Evolutionary conservation across 2,797 vertebrate species (phyloP).

Genomic region (Leptoclinus maculatus): DNA sequence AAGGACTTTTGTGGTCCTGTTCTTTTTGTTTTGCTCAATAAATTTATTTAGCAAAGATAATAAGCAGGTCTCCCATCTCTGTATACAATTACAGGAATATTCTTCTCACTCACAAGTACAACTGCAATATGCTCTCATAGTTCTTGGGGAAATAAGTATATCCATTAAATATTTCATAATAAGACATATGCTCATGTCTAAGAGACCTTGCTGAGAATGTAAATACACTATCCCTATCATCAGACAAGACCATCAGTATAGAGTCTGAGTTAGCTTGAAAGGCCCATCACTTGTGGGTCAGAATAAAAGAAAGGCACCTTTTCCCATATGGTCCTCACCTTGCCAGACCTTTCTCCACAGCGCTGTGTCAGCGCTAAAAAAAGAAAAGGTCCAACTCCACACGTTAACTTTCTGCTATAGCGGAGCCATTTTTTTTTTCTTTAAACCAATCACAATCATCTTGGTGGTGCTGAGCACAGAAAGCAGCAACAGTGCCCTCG

Average conservation of each 20-base stretch:
- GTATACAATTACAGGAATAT: background rate
- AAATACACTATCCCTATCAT: background rate
- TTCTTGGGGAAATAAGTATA: background rate
- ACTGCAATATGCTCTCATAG: background rate
- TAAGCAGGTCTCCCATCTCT: background rate
- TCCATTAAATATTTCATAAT: background rate
- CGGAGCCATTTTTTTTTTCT: background rate
- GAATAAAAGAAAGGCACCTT: background rate
- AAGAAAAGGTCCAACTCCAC: background rate
- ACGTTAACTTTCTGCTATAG: background rate
- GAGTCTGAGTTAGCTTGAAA: background rate
- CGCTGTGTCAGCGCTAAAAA: background rate
- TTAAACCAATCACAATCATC: background rate
- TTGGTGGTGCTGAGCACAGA: background rate
- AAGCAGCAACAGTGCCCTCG: no score
- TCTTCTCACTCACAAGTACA: no score
- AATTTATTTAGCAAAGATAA: background rate
- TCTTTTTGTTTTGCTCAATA: no score
- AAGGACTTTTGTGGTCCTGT: background rate
- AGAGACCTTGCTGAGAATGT: background rate
- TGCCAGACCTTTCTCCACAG: background rate
- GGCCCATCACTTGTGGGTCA: background rate
- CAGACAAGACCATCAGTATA: background rate
- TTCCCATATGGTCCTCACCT: background rate
- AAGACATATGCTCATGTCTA: background rate